Evolutionary conservation across 2,797 vertebrate species (phyloP).

Genomic region (Microctenopoma lineatum): DNA sequence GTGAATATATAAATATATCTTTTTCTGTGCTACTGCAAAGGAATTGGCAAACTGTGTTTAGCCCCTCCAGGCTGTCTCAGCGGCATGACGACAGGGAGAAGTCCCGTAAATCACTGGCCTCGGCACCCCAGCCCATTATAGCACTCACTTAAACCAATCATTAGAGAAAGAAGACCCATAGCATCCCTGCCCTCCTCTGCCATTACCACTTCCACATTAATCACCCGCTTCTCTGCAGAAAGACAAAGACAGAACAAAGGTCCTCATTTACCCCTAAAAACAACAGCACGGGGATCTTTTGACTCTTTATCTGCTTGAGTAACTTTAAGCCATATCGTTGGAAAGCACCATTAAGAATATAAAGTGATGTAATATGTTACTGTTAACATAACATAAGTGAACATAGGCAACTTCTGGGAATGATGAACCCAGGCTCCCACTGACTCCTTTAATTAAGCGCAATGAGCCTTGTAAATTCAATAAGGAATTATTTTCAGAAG

Average conservation of each 20-base stretch:
- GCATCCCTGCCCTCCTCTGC: conserved; percentile 66
- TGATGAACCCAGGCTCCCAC: conserved; percentile 39
- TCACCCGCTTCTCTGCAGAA: conserved; percentile 61
- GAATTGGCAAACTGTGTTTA: conserved; percentile 23
- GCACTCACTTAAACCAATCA: conserved; percentile 82
- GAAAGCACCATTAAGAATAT: conserved; percentile 18
- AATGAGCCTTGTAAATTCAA: conserved; percentile 71
- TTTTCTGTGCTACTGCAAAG: conserved; percentile 20
- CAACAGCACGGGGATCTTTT: conserved; percentile 32
- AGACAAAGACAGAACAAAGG: conserved; percentile 52
- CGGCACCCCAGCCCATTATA: conserved; percentile 75
- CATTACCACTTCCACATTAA: conserved; percentile 74
- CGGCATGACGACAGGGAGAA: conserved; percentile 43
- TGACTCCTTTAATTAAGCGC: conserved; percentile 66
- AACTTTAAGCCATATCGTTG: conserved; percentile 11
- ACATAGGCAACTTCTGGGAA: conserved; percentile 50
- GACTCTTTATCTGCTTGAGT: conserved; percentile 47
- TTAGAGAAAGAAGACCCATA: conserved; percentile 77
- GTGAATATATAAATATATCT: not conserved
- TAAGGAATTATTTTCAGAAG: conserved; percentile 54
- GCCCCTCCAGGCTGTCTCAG: conserved; percentile 31
- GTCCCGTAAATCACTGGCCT: conserved; percentile 63
- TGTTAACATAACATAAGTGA: conserved; percentile 44
- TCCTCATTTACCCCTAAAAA: conserved; percentile 52
- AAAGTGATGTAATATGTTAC: conserved; percentile 35